phyloP scores from a whole-genome alignment of 2,797 vertebrate genomes.

The Fundulus diaphanus region DNA sequence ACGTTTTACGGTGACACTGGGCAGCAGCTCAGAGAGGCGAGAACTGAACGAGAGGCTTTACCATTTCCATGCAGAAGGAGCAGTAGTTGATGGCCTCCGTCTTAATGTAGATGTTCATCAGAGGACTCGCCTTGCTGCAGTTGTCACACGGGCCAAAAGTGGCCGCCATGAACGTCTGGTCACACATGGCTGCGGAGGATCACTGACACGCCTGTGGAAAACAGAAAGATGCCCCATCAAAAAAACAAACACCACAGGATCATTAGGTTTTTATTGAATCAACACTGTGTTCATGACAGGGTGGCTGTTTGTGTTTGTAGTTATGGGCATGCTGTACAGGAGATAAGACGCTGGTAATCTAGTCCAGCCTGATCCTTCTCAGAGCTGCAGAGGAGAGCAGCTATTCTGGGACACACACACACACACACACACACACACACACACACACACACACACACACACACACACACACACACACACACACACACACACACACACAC shows the following conservation, averaged over 20 bases:
- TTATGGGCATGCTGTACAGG: constrained; percentile 28
- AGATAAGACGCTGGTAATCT: constrained; percentile 83
- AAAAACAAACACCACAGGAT: not conserved
- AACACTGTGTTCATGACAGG: not conserved
- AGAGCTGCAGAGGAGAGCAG: constrained; percentile 53
- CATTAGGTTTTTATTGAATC: constrained; percentile 9
- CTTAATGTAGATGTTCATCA: constrained; percentile 91
- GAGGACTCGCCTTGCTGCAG: constrained; percentile 85
- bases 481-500: too few species aligned
- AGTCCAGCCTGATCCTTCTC: constrained; percentile 65
- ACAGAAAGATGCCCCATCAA: constrained; percentile 1
- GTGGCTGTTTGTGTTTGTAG: constrained; percentile 19
- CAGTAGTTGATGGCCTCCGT: constrained; percentile 91
- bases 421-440: too few species aligned
- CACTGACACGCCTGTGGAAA: constrained; percentile 59
- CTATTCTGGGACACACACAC: constrained; percentile 68
- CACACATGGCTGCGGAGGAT: constrained; percentile 87
- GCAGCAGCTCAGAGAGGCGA: not conserved
- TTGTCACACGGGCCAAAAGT: constrained; percentile 93
- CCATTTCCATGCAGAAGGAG: constrained; percentile 90
- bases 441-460: too few species aligned
- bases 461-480: too few species aligned
- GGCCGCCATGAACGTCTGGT: constrained; percentile 92
- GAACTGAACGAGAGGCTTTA: not conserved
- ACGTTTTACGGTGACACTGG: not conserved